Evolutionary conservation across 2,888 invertebrate species (phyloP).

Genomic region (Ennomos erosarius): DNA sequence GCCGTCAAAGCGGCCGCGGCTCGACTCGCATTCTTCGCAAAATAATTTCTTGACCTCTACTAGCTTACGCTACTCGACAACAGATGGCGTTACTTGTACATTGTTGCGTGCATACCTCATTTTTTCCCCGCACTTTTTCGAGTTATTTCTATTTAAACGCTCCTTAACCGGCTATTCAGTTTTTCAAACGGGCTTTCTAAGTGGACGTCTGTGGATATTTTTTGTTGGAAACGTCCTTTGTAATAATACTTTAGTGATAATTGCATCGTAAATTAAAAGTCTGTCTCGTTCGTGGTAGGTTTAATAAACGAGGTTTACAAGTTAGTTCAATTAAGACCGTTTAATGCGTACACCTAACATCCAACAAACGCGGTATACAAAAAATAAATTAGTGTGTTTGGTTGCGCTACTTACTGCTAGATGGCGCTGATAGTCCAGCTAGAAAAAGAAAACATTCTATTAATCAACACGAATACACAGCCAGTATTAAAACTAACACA

Average conservation of each 20-base stretch:
- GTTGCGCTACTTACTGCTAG: constrained; percentile 49
- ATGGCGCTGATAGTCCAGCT: constrained; percentile 49
- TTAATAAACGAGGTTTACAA: constrained; percentile 59
- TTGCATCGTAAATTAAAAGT: constrained; percentile 74
- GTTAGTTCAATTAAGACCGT: constrained; percentile 47
- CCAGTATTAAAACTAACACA: constrained; percentile 15
- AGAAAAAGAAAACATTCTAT: constrained; percentile 30
- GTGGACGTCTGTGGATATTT: constrained; percentile 65
- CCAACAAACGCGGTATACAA: constrained; percentile 2
- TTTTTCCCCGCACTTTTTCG: constrained; percentile 68
- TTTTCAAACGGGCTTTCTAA: constrained; percentile 83
- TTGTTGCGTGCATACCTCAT: constrained; percentile 66
- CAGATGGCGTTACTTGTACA: constrained; percentile 81
- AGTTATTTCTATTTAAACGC: constrained; percentile 79
- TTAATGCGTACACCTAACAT: constrained; percentile 9
- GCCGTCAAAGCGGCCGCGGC: constrained; percentile 80
- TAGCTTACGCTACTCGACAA: constrained; percentile 72
- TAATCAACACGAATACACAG: constrained; percentile 27
- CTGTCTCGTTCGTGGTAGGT: constrained; percentile 67
- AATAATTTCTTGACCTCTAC: constrained; percentile 76
- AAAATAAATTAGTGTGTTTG: constrained; percentile 21
- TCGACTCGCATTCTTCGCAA: constrained; percentile 71
- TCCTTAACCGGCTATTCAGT: constrained; percentile 79
- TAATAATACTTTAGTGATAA: constrained; percentile 77
- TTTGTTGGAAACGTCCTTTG: constrained; percentile 73